phyloP scores from a whole-genome alignment of 2,113 vertebrate species.

The Periophthalmus modestus region DNA sequence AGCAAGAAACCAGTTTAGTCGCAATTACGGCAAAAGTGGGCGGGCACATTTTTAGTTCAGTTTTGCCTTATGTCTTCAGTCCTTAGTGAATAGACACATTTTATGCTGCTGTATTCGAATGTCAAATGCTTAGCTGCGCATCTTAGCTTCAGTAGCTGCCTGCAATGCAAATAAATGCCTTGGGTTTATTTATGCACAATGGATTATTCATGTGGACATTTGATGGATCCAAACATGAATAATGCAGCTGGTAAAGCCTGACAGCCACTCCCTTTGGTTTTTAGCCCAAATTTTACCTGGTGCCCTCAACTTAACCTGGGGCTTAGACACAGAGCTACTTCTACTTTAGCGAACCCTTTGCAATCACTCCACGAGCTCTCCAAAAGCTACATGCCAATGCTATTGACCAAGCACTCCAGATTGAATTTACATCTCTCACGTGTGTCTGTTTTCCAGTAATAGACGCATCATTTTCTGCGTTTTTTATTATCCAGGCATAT shows the following conservation, averaged over 20 bases:
- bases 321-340: background rate
- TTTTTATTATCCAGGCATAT: background rate
- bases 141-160: background rate
- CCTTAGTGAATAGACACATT: background rate
- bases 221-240: background rate
- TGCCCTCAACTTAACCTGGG: conserved; percentile 5
- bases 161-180: background rate
- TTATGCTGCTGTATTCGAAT: background rate
- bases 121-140: background rate
- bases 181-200: background rate
- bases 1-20: too few relatives aligned
- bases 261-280: conserved; percentile 7
- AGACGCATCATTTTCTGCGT: background rate
- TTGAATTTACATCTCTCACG: background rate
- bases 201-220: background rate
- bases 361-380: conserved; percentile 3
- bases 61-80: background rate
- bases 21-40: too few relatives aligned
- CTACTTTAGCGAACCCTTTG: background rate
- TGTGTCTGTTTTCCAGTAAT: background rate
- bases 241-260: background rate
- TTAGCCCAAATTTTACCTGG: conserved; percentile 2
- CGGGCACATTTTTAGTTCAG: background rate
- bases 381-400: background rate
- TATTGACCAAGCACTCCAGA: background rate